Percentiles rank a stretch among this genome's conserved stretches.
Conservation (phyloP, 2,888 invertebrate species). For the Dendrolimus pini region DNA sequence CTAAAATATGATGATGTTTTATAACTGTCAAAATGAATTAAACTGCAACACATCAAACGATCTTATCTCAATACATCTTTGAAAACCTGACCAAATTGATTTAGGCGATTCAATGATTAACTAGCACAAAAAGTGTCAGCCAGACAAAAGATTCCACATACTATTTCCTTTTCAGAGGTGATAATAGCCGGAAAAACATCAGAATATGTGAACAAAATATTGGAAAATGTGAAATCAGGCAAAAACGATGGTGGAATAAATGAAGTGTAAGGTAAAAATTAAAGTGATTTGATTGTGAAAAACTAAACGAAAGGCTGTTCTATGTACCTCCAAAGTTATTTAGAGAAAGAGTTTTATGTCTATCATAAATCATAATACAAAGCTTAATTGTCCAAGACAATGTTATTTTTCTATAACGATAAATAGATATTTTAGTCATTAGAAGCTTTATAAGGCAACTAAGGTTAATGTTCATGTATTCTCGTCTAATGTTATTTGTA, state of each 20-base stretch:
- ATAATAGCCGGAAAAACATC: constrained; percentile 94
- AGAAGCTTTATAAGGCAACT: constrained; percentile 64
- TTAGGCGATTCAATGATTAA: no score
- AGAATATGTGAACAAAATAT: constrained; percentile 94
- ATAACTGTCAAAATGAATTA: no score
- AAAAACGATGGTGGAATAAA: constrained; percentile 86
- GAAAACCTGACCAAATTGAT: no score
- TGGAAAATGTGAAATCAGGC: constrained; percentile 91
- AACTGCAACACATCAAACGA: no score
- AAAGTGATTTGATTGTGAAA: constrained; percentile 35
- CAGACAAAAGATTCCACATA: no score
- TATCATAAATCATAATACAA: constrained; percentile 36
- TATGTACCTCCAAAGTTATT: constrained; percentile 76
- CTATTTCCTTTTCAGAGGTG: constrained; percentile 78
- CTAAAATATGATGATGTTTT: no score
- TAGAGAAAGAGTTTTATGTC: constrained; percentile 53
- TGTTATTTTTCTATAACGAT: constrained; percentile 65
- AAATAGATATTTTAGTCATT: constrained; percentile 50
- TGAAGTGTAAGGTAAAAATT: constrained; percentile 73
- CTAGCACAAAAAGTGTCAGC: no score
- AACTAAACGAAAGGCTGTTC: constrained; percentile 71
- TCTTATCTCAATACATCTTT: no score
- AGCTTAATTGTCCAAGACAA: constrained; percentile 65
- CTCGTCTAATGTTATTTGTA: neutral
- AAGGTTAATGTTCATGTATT: constrained; percentile 15